A percentile compares a stretch with the other conserved stretches of the same genome.
Conservation (phyloP, 1,140 invertebrate species). For the Heliconius eleuchia region DNA sequence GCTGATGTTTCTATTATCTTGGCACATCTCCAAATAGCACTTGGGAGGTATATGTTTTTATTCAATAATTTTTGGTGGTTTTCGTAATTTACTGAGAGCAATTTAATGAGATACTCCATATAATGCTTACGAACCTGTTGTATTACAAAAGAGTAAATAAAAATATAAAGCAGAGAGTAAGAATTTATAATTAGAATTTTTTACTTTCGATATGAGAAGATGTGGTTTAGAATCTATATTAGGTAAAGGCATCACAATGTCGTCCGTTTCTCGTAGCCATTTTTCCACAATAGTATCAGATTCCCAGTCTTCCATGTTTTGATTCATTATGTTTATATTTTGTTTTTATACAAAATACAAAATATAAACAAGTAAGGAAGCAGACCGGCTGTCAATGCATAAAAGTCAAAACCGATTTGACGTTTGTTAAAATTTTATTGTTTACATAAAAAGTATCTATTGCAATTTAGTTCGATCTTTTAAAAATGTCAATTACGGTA, state of each 20-base stretch:
- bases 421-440: background rate
- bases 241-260: slow-evolving; percentile 60
- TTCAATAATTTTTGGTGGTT: slow-evolving; percentile 61
- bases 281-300: slow-evolving; percentile 55
- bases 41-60: slow-evolving; percentile 74
- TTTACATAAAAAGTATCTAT: too few species aligned
- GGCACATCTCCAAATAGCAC: slow-evolving; percentile 76
- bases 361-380: slow-evolving; percentile 22
- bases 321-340: background rate
- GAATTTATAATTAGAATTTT: background rate
- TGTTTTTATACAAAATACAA: slow-evolving; percentile 11
- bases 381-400: slow-evolving; percentile 19
- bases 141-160: background rate
- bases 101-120: slow-evolving; percentile 72
- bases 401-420: background rate
- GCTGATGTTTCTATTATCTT: slow-evolving; percentile 72
- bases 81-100: slow-evolving; percentile 73
- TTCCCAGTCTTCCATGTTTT: slow-evolving; percentile 39
- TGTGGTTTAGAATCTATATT: slow-evolving; percentile 65
- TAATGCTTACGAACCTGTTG: slow-evolving; percentile 75
- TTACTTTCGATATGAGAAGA: slow-evolving; percentile 71
- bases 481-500: too few species aligned
- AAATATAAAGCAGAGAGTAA: background rate
- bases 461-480: too few species aligned
- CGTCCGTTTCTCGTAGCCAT: slow-evolving; percentile 60